phyloP scores from a whole-genome alignment of 1,140 invertebrate genomes.

The Oncopodura yosiiana region DNA sequence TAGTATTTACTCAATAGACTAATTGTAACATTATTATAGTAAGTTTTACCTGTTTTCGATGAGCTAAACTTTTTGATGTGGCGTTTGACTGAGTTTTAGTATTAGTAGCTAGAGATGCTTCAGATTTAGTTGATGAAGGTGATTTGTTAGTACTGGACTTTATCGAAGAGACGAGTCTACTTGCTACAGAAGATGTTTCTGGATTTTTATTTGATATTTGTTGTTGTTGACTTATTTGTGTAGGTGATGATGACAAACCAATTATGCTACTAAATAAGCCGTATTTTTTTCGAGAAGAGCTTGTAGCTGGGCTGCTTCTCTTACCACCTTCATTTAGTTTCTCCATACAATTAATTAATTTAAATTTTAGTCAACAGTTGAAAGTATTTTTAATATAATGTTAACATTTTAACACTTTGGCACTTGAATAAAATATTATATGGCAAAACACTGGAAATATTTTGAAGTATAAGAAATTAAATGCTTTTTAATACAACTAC shows the following conservation, averaged over 20 bases:
- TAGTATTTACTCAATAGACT: too few relatives aligned
- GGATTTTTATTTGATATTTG: background rate
- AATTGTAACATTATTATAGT: background rate
- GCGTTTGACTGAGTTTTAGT: background rate
- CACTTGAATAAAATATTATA: too few relatives aligned
- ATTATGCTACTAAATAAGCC: slow-evolving; percentile 27
- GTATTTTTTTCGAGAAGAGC: slow-evolving; percentile 21
- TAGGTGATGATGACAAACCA: slow-evolving; percentile 18
- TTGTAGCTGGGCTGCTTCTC: slow-evolving; percentile 17
- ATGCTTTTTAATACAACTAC: too few relatives aligned
- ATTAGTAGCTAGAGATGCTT: background rate
- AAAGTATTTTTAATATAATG: too few relatives aligned
- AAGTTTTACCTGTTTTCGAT: background rate
- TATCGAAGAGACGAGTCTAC: background rate
- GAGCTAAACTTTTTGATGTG: background rate
- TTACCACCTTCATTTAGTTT: background rate
- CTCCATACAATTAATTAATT: background rate
- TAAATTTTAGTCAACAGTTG: too few relatives aligned
- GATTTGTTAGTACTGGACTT: background rate
- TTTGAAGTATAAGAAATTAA: too few relatives aligned
- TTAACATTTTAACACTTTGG: too few relatives aligned
- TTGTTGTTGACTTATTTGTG: background rate
- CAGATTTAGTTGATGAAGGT: background rate
- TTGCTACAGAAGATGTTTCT: background rate
- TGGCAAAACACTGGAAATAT: too few relatives aligned